Evolutionary conservation across 2,888 invertebrate genomes (phyloP).

Genomic region (Pachycephus smyrnensis): DNA sequence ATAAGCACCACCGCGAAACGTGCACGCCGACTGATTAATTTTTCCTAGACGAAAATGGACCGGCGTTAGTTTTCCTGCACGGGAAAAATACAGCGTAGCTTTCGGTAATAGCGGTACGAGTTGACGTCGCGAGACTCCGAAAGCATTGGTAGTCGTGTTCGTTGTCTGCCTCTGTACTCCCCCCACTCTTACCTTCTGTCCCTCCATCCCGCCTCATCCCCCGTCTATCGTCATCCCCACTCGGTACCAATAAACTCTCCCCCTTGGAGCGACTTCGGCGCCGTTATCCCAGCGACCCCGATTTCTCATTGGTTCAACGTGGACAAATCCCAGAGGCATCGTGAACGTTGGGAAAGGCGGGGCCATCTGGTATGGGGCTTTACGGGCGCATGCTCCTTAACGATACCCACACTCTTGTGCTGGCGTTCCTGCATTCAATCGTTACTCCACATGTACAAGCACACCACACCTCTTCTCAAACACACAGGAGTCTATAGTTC

Average conservation of each 20-base stretch:
- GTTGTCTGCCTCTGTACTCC: constrained; percentile 53
- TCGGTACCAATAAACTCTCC: neutral
- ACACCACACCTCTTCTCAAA: constrained; percentile 25
- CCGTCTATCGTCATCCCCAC: constrained; percentile 10
- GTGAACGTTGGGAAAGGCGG: constrained; percentile 53
- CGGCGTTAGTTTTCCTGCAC: neutral
- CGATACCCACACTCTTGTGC: constrained; percentile 45
- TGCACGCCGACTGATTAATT: neutral
- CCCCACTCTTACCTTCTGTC: constrained; percentile 26
- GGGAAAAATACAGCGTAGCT: constrained; percentile 11
- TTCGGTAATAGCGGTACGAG: constrained; percentile 22
- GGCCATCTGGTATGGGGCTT: constrained; percentile 41
- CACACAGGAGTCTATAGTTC: constrained; percentile 39
- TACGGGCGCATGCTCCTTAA: constrained; percentile 57
- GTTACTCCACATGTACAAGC: constrained; percentile 36
- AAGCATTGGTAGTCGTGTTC: constrained; percentile 53
- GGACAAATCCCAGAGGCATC: constrained; percentile 64
- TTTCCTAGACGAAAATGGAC: neutral
- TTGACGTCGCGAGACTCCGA: constrained; percentile 47
- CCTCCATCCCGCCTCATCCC: constrained; percentile 20
- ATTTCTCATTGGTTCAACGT: constrained; percentile 49
- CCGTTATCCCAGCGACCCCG: constrained; percentile 9
- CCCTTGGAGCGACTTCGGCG: neutral
- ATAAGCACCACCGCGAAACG: neutral
- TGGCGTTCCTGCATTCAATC: constrained; percentile 40